phyloP scores from a whole-genome alignment of 1,140 invertebrate species.

The Bombus superbus region DNA sequence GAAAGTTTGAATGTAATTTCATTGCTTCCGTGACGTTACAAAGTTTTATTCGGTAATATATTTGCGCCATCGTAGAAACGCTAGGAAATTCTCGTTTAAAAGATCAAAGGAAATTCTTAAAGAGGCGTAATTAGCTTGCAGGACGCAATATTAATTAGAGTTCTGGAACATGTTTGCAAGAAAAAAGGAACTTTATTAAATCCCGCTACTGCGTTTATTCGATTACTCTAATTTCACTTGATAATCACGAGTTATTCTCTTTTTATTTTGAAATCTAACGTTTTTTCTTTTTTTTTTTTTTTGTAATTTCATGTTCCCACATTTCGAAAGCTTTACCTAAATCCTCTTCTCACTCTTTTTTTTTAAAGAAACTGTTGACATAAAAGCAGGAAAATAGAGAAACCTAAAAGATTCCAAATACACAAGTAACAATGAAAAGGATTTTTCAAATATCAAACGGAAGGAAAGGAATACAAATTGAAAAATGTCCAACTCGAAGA shows the following conservation, averaged over 20 bases:
- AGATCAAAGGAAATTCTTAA: conserved; percentile 12
- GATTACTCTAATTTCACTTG: background rate
- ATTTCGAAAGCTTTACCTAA: background rate
- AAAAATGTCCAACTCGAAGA: background rate
- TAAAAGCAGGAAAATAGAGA: too few relatives aligned
- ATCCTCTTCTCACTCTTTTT: background rate
- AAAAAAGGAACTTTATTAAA: background rate
- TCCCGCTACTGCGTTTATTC: background rate
- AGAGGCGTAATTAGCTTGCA: background rate
- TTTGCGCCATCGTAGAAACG: background rate
- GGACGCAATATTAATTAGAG: background rate
- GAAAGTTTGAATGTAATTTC: background rate
- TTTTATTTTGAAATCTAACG: too few relatives aligned
- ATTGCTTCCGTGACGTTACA: background rate
- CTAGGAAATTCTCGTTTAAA: conserved; percentile 14
- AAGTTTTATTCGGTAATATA: conserved; percentile 5
- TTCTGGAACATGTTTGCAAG: background rate
- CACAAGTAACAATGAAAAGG: background rate
- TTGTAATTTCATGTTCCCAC: background rate
- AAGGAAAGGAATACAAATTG: too few relatives aligned
- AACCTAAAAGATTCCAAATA: too few relatives aligned
- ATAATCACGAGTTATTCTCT: background rate
- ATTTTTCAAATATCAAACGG: background rate
- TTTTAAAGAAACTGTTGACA: background rate
- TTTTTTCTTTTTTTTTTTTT: background rate